Conservation (phyloP, 2,113 vertebrate species). For the Rhinichthys klamathensis region DNA sequence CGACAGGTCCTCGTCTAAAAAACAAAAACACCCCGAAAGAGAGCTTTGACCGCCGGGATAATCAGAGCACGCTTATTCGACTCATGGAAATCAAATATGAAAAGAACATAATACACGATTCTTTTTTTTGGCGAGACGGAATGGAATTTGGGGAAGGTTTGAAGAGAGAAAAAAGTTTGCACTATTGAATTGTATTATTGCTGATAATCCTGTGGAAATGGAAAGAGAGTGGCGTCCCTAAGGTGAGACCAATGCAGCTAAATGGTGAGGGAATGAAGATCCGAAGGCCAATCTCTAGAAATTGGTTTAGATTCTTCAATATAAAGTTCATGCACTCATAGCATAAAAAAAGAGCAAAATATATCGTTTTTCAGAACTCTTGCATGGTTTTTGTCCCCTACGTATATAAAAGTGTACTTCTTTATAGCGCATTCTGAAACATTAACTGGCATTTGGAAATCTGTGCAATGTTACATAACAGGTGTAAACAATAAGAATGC, state of each 20-base stretch:
- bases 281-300: slow-evolving; percentile 59
- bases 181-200: slow-evolving; percentile 70
- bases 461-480: slow-evolving; percentile 53
- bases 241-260: slow-evolving; percentile 54
- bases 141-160: slow-evolving; percentile 45
- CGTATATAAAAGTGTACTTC: slow-evolving; percentile 36
- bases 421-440: slow-evolving; percentile 48
- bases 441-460: slow-evolving; percentile 53
- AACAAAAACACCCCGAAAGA: slow-evolving; percentile 39
- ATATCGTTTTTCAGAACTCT: slow-evolving; percentile 35
- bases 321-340: slow-evolving; percentile 48
- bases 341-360: not conserved
- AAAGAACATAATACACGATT: slow-evolving; percentile 39
- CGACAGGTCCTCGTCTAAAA: slow-evolving; percentile 64
- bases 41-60: slow-evolving; percentile 49
- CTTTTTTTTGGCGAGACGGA: slow-evolving; percentile 54
- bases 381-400: slow-evolving; percentile 30
- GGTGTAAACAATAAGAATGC: slow-evolving; percentile 51
- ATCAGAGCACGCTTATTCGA: slow-evolving; percentile 63
- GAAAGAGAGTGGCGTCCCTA: slow-evolving; percentile 60
- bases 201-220: slow-evolving; percentile 71
- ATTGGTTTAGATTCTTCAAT: slow-evolving; percentile 48
- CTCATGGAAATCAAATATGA: slow-evolving; percentile 63
- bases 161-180: slow-evolving; percentile 59
- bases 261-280: slow-evolving; percentile 52